Evolutionary conservation across 1,140 invertebrate genomes (phyloP), one percentile per base, ranked within the genome.

Genomic region (Drosophila bocki): DNA sequence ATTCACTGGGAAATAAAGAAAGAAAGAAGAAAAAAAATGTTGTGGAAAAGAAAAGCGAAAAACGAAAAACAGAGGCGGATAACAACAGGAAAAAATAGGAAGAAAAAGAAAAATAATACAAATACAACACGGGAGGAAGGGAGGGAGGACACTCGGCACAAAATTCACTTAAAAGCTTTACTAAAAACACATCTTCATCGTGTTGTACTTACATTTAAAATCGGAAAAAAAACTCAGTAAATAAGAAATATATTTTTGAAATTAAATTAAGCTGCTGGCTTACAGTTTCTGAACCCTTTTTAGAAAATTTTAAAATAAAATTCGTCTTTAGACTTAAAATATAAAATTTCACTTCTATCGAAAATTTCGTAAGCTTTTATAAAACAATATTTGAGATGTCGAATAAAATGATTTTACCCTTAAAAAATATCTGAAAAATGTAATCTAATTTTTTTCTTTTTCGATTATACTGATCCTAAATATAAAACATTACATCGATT

Each of bases 1-100:
- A 91, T 91, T 91, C 87, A 91, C 85, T 90, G 78, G 65, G 81
- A 91, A 82, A 90, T 82, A 90, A 86, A 87, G 80, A 88, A 51
- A 51, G 29, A 51, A 33, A 32, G 1, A 1, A 8, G 8, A 32
- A 80, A n/a, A 80, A 80, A 83, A 74, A 69, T 72, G 13, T 19
- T 39, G 45, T 72, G 32, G 57, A 58, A 82, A 60, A 81, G 48
- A 75, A 64, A 75, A 53, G 60, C 65, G 56, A 64, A 69, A 60
- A 62, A 70, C 58, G 39, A 65, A 75, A 47, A 60, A 57, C 51
- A 63, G 48, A 53, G 60, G 51, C 44, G 70, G 41, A 57, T 37
- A 72, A 60, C 48, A 60, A 32, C 54, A 65, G 17, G 26, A 51
- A 64, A 53, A 71, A 59, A 42, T 61, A 15, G 15, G 19, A 64